A percentile compares a stretch with the other conserved stretches of the same genome.
These are phyloP conservation scores for Chrysocyon brachyurus DNA, from an alignment of 2,797 vertebrate species.

Conservation along the genomic window DNA sequence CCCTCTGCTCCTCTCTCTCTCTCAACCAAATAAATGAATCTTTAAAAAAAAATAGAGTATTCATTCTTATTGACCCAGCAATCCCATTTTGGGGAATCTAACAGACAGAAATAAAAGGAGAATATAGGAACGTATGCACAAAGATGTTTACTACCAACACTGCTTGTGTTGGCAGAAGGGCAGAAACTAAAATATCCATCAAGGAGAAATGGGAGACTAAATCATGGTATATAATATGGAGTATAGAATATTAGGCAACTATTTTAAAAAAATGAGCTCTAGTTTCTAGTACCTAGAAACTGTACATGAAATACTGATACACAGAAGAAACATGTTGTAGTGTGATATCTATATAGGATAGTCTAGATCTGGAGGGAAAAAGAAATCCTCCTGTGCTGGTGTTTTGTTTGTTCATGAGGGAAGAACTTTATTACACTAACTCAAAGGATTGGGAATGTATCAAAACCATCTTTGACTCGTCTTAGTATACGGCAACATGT, in stretches of 20 bases:
- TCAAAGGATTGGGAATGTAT: neutral
- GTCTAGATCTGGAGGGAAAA: neutral
- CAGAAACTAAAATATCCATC: neutral
- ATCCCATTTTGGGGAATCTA: neutral
- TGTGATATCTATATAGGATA: neutral
- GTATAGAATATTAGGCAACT: neutral
- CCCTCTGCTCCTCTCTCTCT: neutral
- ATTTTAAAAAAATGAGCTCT: neutral
- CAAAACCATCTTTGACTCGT: neutral
- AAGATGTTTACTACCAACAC: neutral
- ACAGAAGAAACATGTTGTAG: neutral
- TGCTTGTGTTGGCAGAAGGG: neutral
- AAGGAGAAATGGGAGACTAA: neutral
- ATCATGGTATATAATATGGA: neutral
- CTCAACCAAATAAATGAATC: neutral
- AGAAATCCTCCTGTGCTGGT: neutral
- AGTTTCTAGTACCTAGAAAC: neutral
- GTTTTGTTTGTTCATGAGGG: conserved; percentile 9
- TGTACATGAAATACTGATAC: neutral
- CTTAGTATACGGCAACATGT: neutral
- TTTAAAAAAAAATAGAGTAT: neutral
- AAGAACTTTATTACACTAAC: conserved; percentile 30
- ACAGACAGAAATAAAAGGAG: conserved; percentile 29
- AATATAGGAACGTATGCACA: neutral
- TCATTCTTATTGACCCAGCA: neutral